These are phyloP conservation scores for Leptinotarsa texana DNA, from an alignment of 1,140 invertebrate species.

Conservation along the genomic window DNA sequence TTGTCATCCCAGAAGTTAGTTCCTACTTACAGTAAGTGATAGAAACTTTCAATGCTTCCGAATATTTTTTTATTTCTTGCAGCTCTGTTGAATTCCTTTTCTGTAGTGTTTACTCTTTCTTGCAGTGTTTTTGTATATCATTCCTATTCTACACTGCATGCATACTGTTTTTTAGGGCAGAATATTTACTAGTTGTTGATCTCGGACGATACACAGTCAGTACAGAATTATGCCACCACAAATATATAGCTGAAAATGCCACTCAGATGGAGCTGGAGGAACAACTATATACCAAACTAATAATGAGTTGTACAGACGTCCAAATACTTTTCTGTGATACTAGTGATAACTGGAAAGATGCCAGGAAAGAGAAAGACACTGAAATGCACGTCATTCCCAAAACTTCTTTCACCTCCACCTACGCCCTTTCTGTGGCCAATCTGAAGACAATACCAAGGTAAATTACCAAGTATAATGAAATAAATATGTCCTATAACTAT, in stretches of 20 bases:
- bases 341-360: conserved; percentile 77
- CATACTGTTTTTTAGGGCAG: conserved; percentile 55
- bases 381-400: conserved; percentile 78
- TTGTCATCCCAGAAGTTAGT: conserved; percentile 78
- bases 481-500: no score
- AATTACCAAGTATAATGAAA: no score
- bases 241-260: conserved; percentile 71
- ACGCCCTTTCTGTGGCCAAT: conserved; percentile 44
- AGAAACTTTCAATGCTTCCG: not conserved
- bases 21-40: conserved; percentile 71
- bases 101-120: no score
- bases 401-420: conserved; percentile 45
- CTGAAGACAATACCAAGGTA: conserved; percentile 48
- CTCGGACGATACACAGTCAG: conserved; percentile 71
- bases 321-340: conserved; percentile 67
- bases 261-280: conserved; percentile 84
- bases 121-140: not conserved
- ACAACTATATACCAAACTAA: conserved; percentile 75
- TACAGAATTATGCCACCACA: conserved; percentile 75
- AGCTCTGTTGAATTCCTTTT: no score
- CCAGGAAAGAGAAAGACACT: conserved; percentile 71
- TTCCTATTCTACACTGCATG: not conserved
- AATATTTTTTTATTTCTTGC: no score
- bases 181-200: conserved; percentile 74
- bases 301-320: conserved; percentile 64